Evolutionary conservation across 2,113 vertebrate species (phyloP), one percentile per base, ranked within the genome.

Genomic region (Serilophus lunatus): DNA sequence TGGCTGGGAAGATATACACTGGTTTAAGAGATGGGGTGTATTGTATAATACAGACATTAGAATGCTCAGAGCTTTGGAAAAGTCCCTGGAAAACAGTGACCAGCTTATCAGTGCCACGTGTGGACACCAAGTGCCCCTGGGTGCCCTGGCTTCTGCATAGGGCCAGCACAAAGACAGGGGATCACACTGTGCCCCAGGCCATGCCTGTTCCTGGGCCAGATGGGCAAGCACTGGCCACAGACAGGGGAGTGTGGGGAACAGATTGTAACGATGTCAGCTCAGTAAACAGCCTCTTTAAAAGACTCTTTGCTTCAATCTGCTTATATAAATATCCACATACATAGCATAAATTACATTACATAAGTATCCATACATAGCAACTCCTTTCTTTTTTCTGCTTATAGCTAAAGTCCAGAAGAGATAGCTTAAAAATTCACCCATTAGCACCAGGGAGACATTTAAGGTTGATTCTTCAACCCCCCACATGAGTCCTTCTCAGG

Each of bases 121-220:
- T 36, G 85, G 81, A 9, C 19, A 18, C 3, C 0, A 5, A 63
- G 81, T 14, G 51, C 4, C n/a, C 50, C n/a, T 18, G 31, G 25
- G 10, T 63, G 47, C 13, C 51, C 33, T 36, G 25, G 10, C 26
- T 72, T 47, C 45, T 42, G 10, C 2, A 0, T 4, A 2, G 49
- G 51, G 35, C 18, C 38, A 71, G 54, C 64, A 25, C 38, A 33
- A 3, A 54, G 24, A 18, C n/a, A 18, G 2, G 6, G 40, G 35
- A n/a, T 19, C 28, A 14, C 0, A 0, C 61, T 36, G 63, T 14
- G 76, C 35, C 50, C 6, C 0, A n/a, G 45, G 51, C 65, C 18
- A 1, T 7, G 70, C 38, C 42, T 26, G 33, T 5, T 22, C 25
- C 66, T 51, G 56, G 20, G 3, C 10, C 18, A 29, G 31, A 12